Percentiles rank a stretch among this genome's conserved stretches.
Conservation (phyloP, 2,888 invertebrate species). For the Hirtodrosophila confusa region DNA sequence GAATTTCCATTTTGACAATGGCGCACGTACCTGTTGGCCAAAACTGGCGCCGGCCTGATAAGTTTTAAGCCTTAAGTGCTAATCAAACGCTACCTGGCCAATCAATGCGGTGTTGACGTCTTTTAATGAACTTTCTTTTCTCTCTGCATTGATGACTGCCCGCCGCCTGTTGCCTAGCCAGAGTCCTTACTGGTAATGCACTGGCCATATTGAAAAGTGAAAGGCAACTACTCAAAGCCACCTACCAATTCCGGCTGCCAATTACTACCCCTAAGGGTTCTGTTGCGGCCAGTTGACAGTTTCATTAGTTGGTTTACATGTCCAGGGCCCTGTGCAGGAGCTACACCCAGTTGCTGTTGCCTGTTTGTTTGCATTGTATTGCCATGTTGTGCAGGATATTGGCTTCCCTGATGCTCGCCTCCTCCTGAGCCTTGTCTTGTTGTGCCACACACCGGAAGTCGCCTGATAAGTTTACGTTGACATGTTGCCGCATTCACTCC, state of each 20-base stretch:
- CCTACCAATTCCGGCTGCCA: slow-evolving; percentile 3
- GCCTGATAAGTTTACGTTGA: slow-evolving; percentile 70
- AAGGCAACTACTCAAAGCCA: slow-evolving; percentile 23
- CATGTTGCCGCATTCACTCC: slow-evolving; percentile 36
- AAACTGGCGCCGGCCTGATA: slow-evolving; percentile 54
- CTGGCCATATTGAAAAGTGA: slow-evolving; percentile 28
- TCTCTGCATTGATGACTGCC: slow-evolving; percentile 27
- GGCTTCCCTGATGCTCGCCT: slow-evolving; percentile 37
- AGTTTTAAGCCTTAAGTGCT: slow-evolving; percentile 69
- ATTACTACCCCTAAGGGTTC: slow-evolving; percentile 15
- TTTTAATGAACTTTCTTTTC: slow-evolving; percentile 60
- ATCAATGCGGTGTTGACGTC: slow-evolving; percentile 64
- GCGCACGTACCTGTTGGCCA: slow-evolving; percentile 9
- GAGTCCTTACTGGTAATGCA: background rate
- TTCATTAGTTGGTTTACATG: slow-evolving; percentile 80
- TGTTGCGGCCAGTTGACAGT: slow-evolving; percentile 76
- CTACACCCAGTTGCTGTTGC: slow-evolving; percentile 30
- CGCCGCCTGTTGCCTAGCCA: slow-evolving; percentile 44
- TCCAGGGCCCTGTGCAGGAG: slow-evolving; percentile 27
- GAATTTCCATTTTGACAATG: slow-evolving; percentile 59
- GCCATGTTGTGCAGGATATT: slow-evolving; percentile 77
- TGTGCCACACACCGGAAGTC: slow-evolving; percentile 68
- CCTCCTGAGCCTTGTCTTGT: slow-evolving; percentile 44
- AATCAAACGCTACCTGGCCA: slow-evolving; percentile 63
- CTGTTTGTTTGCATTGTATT: slow-evolving; percentile 73